Percentiles rank a stretch among this genome's conserved stretches.
phyloP scores from a whole-genome alignment of 1,140 invertebrate genomes.

The Drosophila pectinifera region DNA sequence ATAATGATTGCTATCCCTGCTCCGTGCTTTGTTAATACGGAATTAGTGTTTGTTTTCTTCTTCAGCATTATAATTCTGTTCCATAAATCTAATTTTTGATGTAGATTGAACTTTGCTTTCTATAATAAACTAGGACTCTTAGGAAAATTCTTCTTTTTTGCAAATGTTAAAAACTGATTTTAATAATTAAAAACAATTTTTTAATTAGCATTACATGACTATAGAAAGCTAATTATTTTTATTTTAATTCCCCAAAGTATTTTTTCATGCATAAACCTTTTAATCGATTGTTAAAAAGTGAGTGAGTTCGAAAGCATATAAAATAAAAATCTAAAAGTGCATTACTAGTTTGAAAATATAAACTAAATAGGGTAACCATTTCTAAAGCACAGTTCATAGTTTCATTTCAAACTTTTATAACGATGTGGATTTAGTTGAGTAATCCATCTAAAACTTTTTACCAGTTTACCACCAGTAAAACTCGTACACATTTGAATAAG shows the following conservation, averaged over 20 bases:
- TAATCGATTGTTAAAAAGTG: no score
- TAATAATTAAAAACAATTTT: no score
- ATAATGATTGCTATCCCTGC: not conserved
- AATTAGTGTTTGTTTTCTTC: not conserved
- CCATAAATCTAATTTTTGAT: not conserved
- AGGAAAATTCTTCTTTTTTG: not conserved
- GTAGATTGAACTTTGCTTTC: not conserved
- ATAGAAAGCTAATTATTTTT: no score
- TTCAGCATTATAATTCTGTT: not conserved
- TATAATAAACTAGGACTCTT: no score
- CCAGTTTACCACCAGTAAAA: conserved; percentile 2
- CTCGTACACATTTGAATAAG: not conserved
- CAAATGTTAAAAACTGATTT: no score
- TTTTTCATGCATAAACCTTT: no score
- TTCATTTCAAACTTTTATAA: not conserved
- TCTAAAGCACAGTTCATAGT: not conserved
- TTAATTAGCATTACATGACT: no score
- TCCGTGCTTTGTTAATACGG: not conserved
- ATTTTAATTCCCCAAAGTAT: no score
- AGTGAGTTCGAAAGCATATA: not conserved
- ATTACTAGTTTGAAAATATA: not conserved
- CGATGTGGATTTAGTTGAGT: not conserved
- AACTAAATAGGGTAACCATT: not conserved
- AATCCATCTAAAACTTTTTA: not conserved
- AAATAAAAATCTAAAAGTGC: not conserved